Conservation (phyloP, 1,140 invertebrate species). For the Spodoptera litura region DNA sequence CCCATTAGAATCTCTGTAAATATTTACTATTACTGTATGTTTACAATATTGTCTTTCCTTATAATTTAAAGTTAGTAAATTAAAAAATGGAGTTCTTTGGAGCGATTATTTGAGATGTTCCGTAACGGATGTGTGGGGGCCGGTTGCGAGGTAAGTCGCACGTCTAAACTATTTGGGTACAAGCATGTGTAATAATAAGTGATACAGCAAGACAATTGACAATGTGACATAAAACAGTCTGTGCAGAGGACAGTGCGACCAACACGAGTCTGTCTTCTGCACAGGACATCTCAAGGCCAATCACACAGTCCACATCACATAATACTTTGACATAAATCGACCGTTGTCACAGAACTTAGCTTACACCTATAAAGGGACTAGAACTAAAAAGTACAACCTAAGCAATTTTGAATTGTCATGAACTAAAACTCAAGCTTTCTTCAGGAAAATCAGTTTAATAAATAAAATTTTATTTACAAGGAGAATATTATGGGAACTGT, state of each 20-base stretch:
- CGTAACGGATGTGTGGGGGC: slow-evolving; percentile 13
- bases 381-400: slow-evolving; percentile 76
- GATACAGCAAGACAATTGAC: slow-evolving; percentile 4
- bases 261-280: background rate
- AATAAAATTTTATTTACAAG: slow-evolving; percentile 59
- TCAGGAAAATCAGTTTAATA: slow-evolving; percentile 33
- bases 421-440: slow-evolving; percentile 65
- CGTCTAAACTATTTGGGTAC: slow-evolving; percentile 35
- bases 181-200: slow-evolving; percentile 29
- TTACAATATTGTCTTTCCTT: slow-evolving; percentile 39
- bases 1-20: slow-evolving; percentile 11
- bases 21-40: slow-evolving; percentile 7
- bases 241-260: background rate
- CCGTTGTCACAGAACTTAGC: slow-evolving; percentile 56
- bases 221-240: slow-evolving; percentile 11
- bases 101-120: slow-evolving; percentile 35
- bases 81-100: slow-evolving; percentile 47
- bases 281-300: slow-evolving; percentile 18
- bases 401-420: slow-evolving; percentile 74
- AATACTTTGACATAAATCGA: slow-evolving; percentile 53
- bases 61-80: slow-evolving; percentile 29
- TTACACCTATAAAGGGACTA: slow-evolving; percentile 77
- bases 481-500: slow-evolving; percentile 48
- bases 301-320: slow-evolving; percentile 10
- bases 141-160: slow-evolving; percentile 22